Evolutionary conservation across 2,113 vertebrate genomes (phyloP).

Genomic region (Ptychochromis oligacanthus): DNA sequence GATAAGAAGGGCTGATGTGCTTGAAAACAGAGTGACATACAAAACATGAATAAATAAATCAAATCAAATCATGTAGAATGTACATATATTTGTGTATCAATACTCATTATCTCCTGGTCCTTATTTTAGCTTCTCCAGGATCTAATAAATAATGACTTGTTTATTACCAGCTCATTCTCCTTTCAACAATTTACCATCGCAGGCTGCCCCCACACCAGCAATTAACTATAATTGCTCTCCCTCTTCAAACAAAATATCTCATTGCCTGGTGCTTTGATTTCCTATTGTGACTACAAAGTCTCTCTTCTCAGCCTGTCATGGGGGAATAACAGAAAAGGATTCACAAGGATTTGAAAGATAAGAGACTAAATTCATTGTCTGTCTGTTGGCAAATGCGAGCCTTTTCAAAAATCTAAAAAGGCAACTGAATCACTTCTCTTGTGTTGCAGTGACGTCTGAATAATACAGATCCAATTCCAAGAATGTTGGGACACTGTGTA

Average conservation of each 20-base stretch:
- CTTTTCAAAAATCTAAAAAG: background rate
- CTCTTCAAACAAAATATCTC: conserved; percentile 64
- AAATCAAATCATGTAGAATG: background rate
- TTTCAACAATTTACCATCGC: conserved; percentile 63
- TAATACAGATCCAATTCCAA: background rate
- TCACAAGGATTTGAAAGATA: conserved; percentile 18
- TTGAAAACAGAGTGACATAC: background rate
- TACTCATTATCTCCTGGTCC: background rate
- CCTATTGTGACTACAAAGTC: conserved; percentile 57
- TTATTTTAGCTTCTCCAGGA: conserved; percentile 10
- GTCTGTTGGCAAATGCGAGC: background rate
- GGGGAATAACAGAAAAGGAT: conserved; percentile 1
- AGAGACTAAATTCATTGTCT: conserved; percentile 18
- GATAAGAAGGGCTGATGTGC: background rate
- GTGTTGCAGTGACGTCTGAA: background rate
- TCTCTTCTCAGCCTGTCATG: background rate
- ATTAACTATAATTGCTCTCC: conserved; percentile 76
- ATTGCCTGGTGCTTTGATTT: conserved; percentile 70
- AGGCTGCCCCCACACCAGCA: conserved; percentile 59
- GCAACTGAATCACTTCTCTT: background rate
- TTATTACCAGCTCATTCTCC: conserved; percentile 55
- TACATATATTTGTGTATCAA: background rate
- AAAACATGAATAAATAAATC: background rate
- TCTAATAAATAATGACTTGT: conserved; percentile 36
- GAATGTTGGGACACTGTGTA: no score